Evolutionary conservation across 2,888 invertebrate genomes (phyloP), one percentile per base, ranked within the genome.

Genomic region (Synanthedon vespiformis): DNA sequence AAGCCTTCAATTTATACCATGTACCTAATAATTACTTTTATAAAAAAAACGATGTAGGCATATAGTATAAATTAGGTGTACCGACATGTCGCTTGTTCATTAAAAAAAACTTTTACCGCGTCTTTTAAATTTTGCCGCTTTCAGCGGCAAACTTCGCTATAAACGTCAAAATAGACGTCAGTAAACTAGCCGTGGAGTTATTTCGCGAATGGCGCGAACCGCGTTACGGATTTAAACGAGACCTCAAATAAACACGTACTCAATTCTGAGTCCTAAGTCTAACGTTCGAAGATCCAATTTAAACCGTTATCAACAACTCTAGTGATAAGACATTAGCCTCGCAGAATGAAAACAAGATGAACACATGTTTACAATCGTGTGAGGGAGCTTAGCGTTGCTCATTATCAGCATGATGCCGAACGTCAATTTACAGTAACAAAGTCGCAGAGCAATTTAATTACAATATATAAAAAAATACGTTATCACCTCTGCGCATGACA

Each of bases 141-240:
- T 34, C 34, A 10, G 34, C 34, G 0, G 8, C 44, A 13, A 14
- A 44, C 67, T 68, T 68, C 64, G 71, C 77, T 74, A 63, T 77
- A 79, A 77, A 72, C 67, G 63, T 62, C 64, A 62, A 34, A 70
- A 68, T 70, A 73, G 76, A 67, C 70, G 63, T 64, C 66, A 65
- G 66, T 70, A 72, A 70, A 63, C 72, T 74, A 77, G 61, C 80
- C 77, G 77, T 79, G 77, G 77, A 80, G 75, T 76, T 77, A 77
- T 77, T 77, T 75, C 65, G 64, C 72, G 71, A 72, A 67, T 61
- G 64, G 62, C 68, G 65, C 67, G 61, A 64, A 54, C 54, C 50
- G 54, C 59, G 34, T 34, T 34, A 34, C 34, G 34, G 34, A 34
- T 34, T 34, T 34, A 34, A 34, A 34, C 34, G 52, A 47, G 54